Base-by-base conservation (phyloP, 1,140 invertebrate species). In the Brachionus plicatilis region DNA sequence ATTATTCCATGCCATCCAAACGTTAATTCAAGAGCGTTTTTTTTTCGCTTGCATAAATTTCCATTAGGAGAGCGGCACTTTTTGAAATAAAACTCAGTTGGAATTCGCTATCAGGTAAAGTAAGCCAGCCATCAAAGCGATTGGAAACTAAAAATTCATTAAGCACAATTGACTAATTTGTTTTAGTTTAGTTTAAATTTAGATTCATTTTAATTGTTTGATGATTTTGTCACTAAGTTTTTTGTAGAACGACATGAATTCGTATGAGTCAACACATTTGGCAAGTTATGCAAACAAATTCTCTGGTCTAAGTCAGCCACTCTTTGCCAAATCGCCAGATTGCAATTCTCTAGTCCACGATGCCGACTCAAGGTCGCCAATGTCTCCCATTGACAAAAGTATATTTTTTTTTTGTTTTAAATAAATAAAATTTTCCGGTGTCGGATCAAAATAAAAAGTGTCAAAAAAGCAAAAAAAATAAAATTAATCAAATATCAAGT, bases 81-180 rank as follows among this genome's bases (percentile, higher is more conserved):
- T 33, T 43, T 41, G 41, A 72, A 72, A 43, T 72, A 41, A 43
- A 45, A 41, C 68, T 43, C 68, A 43, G 68, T 72, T 72, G 68
- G 68, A 72, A 72, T 72, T 41, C 41, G 68, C 41, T 72, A 72
- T 72, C 68, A 72, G 68, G 68, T 72, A 72, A 41, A 72, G 7
- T 17, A 8, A 72, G 43, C n/a, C 33, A 33, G 7, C 3, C 33
- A 70, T 20, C n/a, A 11, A 43, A 41, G 17, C 33, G 11, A 41
- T 72, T 41, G 53, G 53, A 60, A 14, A 17, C 17, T 43, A 43
- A 43, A 37, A 0, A 37, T 37, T 37, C 6, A 37, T 37, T 7
- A 24, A 43, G 29, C 20, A 43, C 17, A 43, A 72, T 72, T 72
- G 41, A 11, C 17, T 72, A 8, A 33, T 33, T 70, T 70, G 14